phyloP scores from a whole-genome alignment of 2,797 vertebrate species.

The Mormyrus proboscirostris region DNA sequence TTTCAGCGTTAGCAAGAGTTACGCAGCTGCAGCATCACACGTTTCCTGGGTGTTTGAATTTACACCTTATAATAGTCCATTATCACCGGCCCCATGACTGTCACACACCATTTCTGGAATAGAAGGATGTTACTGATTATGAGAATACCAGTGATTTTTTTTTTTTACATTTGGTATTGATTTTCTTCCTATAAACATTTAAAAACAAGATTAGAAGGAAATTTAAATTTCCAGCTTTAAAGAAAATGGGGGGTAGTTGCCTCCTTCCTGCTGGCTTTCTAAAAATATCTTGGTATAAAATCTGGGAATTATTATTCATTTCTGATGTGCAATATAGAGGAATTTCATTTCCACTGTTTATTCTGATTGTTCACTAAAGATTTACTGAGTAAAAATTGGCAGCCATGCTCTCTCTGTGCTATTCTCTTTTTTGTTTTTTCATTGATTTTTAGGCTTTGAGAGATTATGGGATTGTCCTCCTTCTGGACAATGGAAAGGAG shows the following conservation, averaged over 20 bases:
- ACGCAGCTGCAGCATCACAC: neutral
- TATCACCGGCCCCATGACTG: neutral
- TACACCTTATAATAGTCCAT: neutral
- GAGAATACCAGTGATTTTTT: neutral
- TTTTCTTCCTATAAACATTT: neutral
- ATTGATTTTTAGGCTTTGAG: slow-evolving; percentile 54
- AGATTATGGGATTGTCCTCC: slow-evolving; percentile 63
- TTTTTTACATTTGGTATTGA: neutral
- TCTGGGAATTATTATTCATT: neutral
- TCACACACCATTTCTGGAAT: neutral
- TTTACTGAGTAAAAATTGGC: neutral
- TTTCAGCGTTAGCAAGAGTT: neutral
- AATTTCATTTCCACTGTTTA: neutral
- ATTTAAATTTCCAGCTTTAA: neutral
- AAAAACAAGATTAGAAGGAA: neutral
- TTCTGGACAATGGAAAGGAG: slow-evolving; percentile 51
- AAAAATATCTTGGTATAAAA: slow-evolving; percentile 1
- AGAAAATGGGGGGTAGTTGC: neutral
- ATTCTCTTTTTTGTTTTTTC: neutral
- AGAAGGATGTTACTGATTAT: neutral
- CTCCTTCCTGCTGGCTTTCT: neutral
- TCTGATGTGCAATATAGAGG: neutral
- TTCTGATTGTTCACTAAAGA: neutral
- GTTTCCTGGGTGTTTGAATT: neutral
- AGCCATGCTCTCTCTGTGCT: neutral